Conservation (phyloP, 2,797 vertebrate genomes). For the Oreortyx pictus region DNA sequence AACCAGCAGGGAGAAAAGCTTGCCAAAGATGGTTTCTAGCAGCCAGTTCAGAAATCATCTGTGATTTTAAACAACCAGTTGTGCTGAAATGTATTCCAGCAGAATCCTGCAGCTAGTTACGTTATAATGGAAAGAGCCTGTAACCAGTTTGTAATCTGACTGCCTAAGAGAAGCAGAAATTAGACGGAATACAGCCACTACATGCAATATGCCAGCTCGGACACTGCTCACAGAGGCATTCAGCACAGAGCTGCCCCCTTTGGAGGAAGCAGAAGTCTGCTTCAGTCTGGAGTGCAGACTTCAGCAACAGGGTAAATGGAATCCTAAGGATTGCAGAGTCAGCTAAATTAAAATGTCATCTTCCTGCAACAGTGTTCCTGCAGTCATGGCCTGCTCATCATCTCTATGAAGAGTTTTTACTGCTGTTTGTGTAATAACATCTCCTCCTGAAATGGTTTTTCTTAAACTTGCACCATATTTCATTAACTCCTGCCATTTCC, state of each 20-base stretch:
- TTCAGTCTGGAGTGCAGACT: background rate
- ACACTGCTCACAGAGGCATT: rapidly evolving
- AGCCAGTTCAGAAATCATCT: constrained; percentile 51
- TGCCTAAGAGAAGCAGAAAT: constrained; percentile 22
- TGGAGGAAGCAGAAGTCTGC: background rate
- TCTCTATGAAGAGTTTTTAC: constrained; percentile 65
- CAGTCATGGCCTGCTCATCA: constrained; percentile 59
- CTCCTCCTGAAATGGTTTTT: constrained; percentile 71
- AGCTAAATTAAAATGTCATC: constrained; percentile 64
- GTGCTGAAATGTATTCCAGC: constrained; percentile 34
- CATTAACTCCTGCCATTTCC: constrained; percentile 71
- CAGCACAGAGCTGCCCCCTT: background rate
- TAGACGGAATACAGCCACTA: background rate
- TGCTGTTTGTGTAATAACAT: constrained; percentile 73
- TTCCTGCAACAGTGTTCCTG: constrained; percentile 5
- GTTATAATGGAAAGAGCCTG: constrained; percentile 31
- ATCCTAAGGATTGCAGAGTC: background rate
- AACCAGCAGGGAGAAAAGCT: background rate
- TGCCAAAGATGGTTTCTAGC: constrained; percentile 39
- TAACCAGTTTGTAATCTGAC: background rate
- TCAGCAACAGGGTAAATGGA: constrained; percentile 12
- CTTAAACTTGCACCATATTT: constrained; percentile 71
- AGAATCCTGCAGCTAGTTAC: constrained; percentile 50
- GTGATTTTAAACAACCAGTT: constrained; percentile 46
- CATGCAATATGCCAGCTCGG: background rate